Evolutionary conservation across 2,113 vertebrate species (phyloP).

Genomic region (Suncus etruscus): DNA sequence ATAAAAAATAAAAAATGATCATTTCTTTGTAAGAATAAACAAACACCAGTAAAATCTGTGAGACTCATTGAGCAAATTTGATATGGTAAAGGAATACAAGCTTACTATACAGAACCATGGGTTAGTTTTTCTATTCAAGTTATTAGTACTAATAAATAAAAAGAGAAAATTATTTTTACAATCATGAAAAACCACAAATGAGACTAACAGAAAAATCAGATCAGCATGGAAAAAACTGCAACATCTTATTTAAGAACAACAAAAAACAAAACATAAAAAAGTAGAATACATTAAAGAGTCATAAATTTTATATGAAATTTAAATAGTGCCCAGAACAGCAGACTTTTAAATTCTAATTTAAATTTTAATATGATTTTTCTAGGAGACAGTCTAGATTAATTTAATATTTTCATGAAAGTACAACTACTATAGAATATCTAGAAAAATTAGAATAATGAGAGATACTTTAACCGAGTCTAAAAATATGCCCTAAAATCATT

Average conservation of each 20-base stretch:
- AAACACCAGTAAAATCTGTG: slow-evolving; percentile 31
- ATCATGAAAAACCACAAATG: slow-evolving; percentile 25
- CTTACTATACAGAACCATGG: neutral
- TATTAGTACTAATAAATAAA: slow-evolving; percentile 62
- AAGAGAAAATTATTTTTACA: slow-evolving; percentile 45
- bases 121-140: slow-evolving; percentile 39
- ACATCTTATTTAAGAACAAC: slow-evolving; percentile 15
- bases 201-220: slow-evolving; percentile 44
- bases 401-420: slow-evolving; percentile 22
- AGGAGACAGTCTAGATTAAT: slow-evolving; percentile 3
- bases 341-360: slow-evolving; percentile 50
- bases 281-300: neutral
- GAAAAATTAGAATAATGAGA: slow-evolving; percentile 56
- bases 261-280: slow-evolving; percentile 37
- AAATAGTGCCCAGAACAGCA: slow-evolving; percentile 31
- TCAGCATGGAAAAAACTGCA: slow-evolving; percentile 14
- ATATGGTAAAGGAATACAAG: slow-evolving; percentile 2
- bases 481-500: neutral
- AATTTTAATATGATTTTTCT: neutral
- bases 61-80: slow-evolving; percentile 50
- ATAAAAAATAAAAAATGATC: neutral
- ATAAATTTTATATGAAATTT: slow-evolving; percentile 49
- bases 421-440: slow-evolving; percentile 28
- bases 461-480: slow-evolving; percentile 19
- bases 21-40: slow-evolving; percentile 28